Evolutionary conservation across 2,797 vertebrate species (phyloP).

Genomic region (Anniella stebbinsi): DNA sequence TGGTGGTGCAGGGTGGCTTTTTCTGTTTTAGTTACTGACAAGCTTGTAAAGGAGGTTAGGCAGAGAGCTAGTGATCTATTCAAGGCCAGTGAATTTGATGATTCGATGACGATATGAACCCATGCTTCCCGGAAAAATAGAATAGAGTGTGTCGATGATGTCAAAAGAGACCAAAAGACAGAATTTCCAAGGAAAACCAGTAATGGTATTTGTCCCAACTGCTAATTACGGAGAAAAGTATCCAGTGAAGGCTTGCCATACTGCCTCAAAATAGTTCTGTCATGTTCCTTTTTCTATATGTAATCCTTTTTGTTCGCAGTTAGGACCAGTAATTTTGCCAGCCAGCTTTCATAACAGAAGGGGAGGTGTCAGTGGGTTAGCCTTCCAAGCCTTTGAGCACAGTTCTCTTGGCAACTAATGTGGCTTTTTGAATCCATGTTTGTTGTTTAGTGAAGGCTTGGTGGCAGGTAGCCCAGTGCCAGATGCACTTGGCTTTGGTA

Average conservation of each 20-base stretch:
- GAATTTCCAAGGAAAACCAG: neutral
- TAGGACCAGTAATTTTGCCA: neutral
- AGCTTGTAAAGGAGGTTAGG: neutral
- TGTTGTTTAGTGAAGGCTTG: slow-evolving; percentile 15
- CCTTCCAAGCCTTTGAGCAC: neutral
- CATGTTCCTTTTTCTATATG: neutral
- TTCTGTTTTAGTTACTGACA: neutral
- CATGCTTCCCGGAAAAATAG: neutral
- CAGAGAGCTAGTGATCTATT: neutral
- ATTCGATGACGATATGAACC: neutral
- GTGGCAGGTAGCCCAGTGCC: slow-evolving; percentile 1
- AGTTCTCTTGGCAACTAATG: neutral
- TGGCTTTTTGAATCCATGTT: neutral
- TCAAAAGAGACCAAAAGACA: neutral
- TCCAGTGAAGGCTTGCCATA: neutral
- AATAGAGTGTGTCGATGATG: neutral
- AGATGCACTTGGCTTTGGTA: neutral
- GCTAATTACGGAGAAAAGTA: neutral
- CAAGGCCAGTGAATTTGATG: neutral
- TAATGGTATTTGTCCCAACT: neutral
- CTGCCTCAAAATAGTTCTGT: slow-evolving; percentile 5
- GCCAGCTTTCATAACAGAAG: slow-evolving; percentile 1
- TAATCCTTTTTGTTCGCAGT: neutral
- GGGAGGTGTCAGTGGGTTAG: neutral
- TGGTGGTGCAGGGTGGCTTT: neutral